A percentile compares a stretch with the other conserved stretches of the same genome.
These are phyloP conservation scores for Allygus modestus DNA, from an alignment of 2,888 invertebrate genomes.

Conservation along the genomic window DNA sequence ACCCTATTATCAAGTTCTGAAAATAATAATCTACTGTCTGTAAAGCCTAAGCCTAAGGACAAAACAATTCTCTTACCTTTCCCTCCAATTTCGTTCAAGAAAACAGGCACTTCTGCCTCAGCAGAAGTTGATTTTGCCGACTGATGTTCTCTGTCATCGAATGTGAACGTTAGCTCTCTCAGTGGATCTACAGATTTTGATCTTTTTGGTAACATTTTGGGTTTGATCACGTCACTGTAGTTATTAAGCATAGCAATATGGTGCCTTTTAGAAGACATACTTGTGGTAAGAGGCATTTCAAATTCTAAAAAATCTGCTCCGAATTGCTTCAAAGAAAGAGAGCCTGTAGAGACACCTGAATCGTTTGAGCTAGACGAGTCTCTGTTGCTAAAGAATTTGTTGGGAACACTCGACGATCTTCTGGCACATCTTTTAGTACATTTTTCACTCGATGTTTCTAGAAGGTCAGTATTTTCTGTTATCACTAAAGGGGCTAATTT, in stretches of 20 bases:
- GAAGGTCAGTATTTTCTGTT: slow-evolving; percentile 33
- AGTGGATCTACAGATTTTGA: slow-evolving; percentile 87
- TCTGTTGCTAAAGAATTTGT: slow-evolving; percentile 84
- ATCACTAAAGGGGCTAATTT: slow-evolving; percentile 44
- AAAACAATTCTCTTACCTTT: too few relatives aligned
- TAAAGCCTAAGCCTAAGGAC: too few relatives aligned
- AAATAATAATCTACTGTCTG: too few relatives aligned
- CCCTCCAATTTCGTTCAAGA: slow-evolving; percentile 73
- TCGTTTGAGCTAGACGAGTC: slow-evolving; percentile 91
- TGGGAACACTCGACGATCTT: slow-evolving; percentile 87
- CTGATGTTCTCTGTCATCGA: slow-evolving; percentile 79
- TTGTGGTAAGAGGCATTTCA: slow-evolving; percentile 81
- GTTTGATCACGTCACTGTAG: slow-evolving; percentile 77
- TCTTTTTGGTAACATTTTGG: slow-evolving; percentile 84
- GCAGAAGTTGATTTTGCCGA: slow-evolving; percentile 85
- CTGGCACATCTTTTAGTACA: slow-evolving; percentile 77
- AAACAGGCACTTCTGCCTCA: slow-evolving; percentile 86
- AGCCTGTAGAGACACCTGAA: slow-evolving; percentile 87
- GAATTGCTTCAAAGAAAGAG: slow-evolving; percentile 81
- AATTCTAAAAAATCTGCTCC: slow-evolving; percentile 82
- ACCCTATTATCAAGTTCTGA: too few relatives aligned
- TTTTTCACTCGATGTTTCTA: slow-evolving; percentile 32
- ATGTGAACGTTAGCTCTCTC: slow-evolving; percentile 84
- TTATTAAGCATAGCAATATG: slow-evolving; percentile 76
- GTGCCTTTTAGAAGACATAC: slow-evolving; percentile 78